Evolutionary conservation across 2,888 invertebrate species (phyloP), one percentile per base, ranked within the genome.

Genomic region (Agrenia bidenticulata): DNA sequence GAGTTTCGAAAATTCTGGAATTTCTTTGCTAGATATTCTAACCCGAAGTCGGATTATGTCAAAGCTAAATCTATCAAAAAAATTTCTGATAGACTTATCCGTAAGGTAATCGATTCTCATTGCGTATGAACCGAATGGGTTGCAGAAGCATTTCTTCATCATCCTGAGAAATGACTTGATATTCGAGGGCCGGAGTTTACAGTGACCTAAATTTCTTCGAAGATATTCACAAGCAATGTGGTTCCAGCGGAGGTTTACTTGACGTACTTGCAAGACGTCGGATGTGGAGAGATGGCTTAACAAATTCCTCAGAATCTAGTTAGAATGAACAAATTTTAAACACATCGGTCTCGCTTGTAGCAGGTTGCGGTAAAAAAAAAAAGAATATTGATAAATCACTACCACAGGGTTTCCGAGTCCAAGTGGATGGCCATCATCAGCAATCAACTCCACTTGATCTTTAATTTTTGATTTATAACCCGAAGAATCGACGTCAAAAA

Each of bases 341-440:
- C 5, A 49, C 7, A 11, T 49, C 7, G n/a, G 49, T n/a, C 21
- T 21, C 9, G 24, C 21, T 21, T 23, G 24, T 4, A 15, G 24
- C 13, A 54, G 27, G 13, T 54, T n/a, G 4, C 15, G 19, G 9
- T 39, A 39, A 61, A 54, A 39, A 51, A 26, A 23, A 26, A n/a
- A n/a, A n/a, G n/a, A n/a, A n/a, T n/a, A n/a, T n/a, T n/a, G n/a
- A n/a, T n/a, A n/a, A n/a, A n/a, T 19, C 7, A 23, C 21, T 51
- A 70, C 70, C 55, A 61, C 45, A 13, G 68, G 64, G 60, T 71
- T 64, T 37, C 68, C 71, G 13, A 71, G 53, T 7, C 68, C 71
- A 15, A 45, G 24, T 2, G 63, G 59, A 24, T 68, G 66, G 5
- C 66, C 64, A 64, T 71, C 66, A 39, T 71, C 68, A 2, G 60